Conservation (phyloP, 1,140 invertebrate species). For the Agraylea sexmaculata region DNA sequence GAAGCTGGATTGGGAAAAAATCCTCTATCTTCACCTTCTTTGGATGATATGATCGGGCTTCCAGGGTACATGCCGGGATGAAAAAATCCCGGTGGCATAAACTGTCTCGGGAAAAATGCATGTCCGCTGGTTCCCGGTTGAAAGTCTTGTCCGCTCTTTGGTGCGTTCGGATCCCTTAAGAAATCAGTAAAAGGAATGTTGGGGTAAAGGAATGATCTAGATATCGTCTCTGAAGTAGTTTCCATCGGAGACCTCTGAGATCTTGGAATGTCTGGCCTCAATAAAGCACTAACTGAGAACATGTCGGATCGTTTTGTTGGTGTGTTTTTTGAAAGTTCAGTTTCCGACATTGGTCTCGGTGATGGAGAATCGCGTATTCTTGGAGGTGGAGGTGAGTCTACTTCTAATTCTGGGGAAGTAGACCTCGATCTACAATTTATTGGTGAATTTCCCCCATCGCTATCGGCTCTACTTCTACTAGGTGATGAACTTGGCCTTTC, state of each 20-base stretch:
- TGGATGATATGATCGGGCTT: conserved; percentile 23
- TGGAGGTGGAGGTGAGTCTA: conserved; percentile 52
- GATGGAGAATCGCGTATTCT: conserved; percentile 32
- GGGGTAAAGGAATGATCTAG: conserved; percentile 51
- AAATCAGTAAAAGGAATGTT: conserved; percentile 43
- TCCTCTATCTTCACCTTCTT: conserved; percentile 36
- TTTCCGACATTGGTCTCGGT: conserved; percentile 38
- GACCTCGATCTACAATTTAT: conserved; percentile 42
- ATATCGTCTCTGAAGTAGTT: conserved; percentile 37
- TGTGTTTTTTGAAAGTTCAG: conserved; percentile 26
- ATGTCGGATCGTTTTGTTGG: conserved; percentile 58
- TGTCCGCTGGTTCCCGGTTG: conserved; percentile 18
- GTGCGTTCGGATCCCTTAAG: conserved; percentile 34
- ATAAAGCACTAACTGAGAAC: conserved; percentile 64
- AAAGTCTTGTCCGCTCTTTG: conserved; percentile 28
- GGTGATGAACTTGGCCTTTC: conserved; percentile 22
- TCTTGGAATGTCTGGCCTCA: conserved; percentile 62
- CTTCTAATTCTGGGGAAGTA: conserved; percentile 56
- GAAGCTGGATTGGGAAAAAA: conserved; percentile 43
- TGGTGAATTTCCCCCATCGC: conserved; percentile 36
- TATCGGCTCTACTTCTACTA: conserved; percentile 33
- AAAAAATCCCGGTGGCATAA: conserved; percentile 30
- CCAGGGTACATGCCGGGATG: conserved; percentile 27
- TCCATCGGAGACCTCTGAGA: conserved; percentile 37
- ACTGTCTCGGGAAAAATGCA: conserved; percentile 28